A percentile compares a stretch with the other conserved stretches of the same genome.
These are phyloP conservation scores for Brachypterus glaber DNA, from an alignment of 2,888 invertebrate species.

Conservation along the genomic window DNA sequence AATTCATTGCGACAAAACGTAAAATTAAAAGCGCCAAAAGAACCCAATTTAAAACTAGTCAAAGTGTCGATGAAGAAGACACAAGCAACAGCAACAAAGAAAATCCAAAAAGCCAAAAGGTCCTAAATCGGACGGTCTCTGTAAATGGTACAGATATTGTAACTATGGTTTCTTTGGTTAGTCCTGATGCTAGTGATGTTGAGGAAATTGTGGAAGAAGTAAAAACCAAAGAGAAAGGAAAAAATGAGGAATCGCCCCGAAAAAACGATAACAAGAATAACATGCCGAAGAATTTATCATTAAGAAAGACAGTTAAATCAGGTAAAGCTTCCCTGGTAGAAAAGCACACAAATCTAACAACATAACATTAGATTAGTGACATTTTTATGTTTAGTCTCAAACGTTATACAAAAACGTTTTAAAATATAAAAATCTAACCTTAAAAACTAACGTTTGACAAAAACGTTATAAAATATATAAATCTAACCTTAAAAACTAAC, in stretches of 20 bases:
- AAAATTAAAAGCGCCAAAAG: constrained; percentile 27
- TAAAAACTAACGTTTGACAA: no score
- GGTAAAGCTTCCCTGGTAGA: no score
- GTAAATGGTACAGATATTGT: constrained; percentile 42
- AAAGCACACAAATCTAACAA: no score
- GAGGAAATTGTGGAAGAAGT: constrained; percentile 43
- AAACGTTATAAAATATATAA: no score
- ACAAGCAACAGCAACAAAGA: constrained; percentile 19
- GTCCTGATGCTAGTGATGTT: constrained; percentile 55
- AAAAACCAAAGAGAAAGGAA: constrained; percentile 17
- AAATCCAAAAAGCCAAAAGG: constrained; percentile 20
- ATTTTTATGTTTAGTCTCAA: no score
- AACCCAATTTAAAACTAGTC: constrained; percentile 10
- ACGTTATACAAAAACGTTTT: no score
- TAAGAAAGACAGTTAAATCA: constrained; percentile 38
- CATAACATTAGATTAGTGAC: no score
- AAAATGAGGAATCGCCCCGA: constrained; percentile 13
- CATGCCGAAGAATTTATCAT: constrained; percentile 26
- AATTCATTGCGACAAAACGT: constrained; percentile 32
- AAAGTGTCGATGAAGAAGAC: constrained; percentile 15
- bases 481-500: no score
- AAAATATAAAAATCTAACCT: no score
- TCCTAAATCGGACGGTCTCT: constrained; percentile 25
- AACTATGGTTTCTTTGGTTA: constrained; percentile 58
- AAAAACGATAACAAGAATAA: constrained; percentile 21